phyloP scores from a whole-genome alignment of 2,888 invertebrate genomes.

The Peribatodes rhomboidaria region DNA sequence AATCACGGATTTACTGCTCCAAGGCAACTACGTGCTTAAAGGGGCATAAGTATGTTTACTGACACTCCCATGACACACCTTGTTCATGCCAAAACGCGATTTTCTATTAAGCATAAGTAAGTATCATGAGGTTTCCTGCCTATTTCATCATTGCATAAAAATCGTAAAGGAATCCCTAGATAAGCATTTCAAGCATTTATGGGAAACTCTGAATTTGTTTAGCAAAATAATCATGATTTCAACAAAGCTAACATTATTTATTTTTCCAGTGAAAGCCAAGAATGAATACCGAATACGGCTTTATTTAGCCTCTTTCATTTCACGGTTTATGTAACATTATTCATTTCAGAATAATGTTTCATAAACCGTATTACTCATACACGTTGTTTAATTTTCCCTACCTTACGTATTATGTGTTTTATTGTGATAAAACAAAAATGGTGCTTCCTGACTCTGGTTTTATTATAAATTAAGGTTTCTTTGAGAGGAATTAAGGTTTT shows the following conservation, averaged over 20 bases:
- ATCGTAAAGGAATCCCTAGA: neutral
- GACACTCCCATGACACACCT: neutral
- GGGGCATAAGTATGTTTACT: neutral
- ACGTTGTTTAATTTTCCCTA: conserved; percentile 8
- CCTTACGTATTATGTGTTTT: neutral
- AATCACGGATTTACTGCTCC: no score
- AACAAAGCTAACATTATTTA: neutral
- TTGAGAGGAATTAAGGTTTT: neutral
- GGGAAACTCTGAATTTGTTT: neutral
- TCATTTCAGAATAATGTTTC: neutral
- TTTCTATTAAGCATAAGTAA: neutral
- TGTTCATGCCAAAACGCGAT: neutral
- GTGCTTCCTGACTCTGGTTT: conserved; percentile 1
- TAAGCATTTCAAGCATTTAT: neutral
- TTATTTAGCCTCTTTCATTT: neutral
- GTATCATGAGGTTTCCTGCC: conserved; percentile 6
- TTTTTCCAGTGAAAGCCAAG: neutral
- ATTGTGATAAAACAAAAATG: neutral
- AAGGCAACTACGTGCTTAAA: neutral
- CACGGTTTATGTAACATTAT: neutral
- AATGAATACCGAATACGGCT: neutral
- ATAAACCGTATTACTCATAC: neutral
- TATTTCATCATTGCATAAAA: neutral
- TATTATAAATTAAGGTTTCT: neutral
- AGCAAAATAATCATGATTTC: neutral